A percentile compares a stretch with the other conserved stretches of the same genome.
Evolutionary conservation across 2,113 vertebrate species (phyloP).

Genomic region (Chlamydotis undulata): DNA sequence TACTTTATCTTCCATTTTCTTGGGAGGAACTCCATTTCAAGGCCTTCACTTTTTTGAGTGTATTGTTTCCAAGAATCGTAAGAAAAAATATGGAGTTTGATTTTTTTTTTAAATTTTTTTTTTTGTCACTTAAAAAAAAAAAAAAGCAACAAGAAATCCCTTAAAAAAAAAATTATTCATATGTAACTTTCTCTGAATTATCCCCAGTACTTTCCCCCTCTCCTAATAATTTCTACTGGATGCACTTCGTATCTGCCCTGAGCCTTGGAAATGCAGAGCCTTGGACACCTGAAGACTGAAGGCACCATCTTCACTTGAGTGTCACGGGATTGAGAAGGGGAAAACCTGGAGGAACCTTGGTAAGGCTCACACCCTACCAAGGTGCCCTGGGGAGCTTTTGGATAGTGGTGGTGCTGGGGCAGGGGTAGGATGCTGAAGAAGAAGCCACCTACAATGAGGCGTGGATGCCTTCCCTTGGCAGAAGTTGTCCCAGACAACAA

Average conservation of each 20-base stretch:
- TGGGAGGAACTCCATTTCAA: not conserved
- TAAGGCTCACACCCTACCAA: not conserved
- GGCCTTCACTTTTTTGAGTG: not conserved
- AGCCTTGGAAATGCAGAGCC: not conserved
- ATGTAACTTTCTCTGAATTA: not conserved
- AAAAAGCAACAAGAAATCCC: not conserved
- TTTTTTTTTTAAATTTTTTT: too few species aligned
- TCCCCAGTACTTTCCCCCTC: accelerated
- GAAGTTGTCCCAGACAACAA: not conserved
- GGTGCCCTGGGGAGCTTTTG: accelerated
- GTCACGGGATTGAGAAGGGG: not conserved
- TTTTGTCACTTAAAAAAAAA: not conserved
- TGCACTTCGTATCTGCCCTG: not conserved
- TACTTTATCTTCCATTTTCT: not conserved
- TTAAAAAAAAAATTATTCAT: not conserved
- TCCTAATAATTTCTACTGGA: not conserved
- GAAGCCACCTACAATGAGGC: not conserved
- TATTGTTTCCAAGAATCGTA: not conserved
- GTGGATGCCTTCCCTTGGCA: not conserved
- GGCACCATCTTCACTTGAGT: not conserved
- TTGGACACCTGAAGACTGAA: not conserved
- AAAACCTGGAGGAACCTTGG: not conserved
- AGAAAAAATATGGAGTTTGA: not conserved
- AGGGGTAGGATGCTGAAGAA: not conserved
- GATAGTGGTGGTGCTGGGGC: not conserved